Base-by-base conservation (phyloP, 2,113 vertebrate species). In the Ochotona princeps region DNA sequence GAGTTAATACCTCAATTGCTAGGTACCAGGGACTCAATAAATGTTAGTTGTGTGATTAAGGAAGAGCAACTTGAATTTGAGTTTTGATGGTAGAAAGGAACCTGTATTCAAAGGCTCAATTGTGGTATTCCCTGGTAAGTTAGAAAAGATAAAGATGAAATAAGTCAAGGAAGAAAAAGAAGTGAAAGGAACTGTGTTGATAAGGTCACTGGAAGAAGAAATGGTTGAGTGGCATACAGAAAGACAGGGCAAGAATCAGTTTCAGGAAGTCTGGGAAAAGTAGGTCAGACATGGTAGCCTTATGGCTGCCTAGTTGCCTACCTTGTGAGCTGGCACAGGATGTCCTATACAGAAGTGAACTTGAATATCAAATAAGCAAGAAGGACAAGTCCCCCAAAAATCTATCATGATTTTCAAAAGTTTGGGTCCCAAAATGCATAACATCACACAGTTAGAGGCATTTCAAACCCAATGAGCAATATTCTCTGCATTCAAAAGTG, bases 401-500 rank as follows among this genome's bases (percentile, higher is more conserved):
- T 4, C 11, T 10, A 11, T 8, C 13, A 35, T 26, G 15, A 10
- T 83, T 96, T 92, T 83, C 51, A 70, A 95, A 93, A 85, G 83
- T 21, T 61, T 26, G 23, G 20, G n/a, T 26, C 8, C 35, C 23
- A 25, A 72, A 30, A 8, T 28, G 11, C 15, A 14, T 9, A 12
- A 25, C 69, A 57, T 15, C 28, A 49, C 15, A 44, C 17, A 57
- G 9, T 47, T 65, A 72, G 38, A 94, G 28, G 75, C 2, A 89
- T 73, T 30, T 78, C 32, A 66, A 23, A 66, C 6, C 13, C 25
- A 63, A 73, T 87, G 15, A 26, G 30, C 87, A 49, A 82, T 28
- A 94, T 54, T 87, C 44, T 30, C 32, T 69, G 28, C 12, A 23
- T 75, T 93, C 65, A 26, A 90, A 57, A 44, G 60, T 47, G 5